Percentiles rank a stretch among this genome's conserved stretches.
These are phyloP conservation scores for Bombyx mandarina DNA, from an alignment of 1,140 invertebrate genomes.

Conservation along the genomic window DNA sequence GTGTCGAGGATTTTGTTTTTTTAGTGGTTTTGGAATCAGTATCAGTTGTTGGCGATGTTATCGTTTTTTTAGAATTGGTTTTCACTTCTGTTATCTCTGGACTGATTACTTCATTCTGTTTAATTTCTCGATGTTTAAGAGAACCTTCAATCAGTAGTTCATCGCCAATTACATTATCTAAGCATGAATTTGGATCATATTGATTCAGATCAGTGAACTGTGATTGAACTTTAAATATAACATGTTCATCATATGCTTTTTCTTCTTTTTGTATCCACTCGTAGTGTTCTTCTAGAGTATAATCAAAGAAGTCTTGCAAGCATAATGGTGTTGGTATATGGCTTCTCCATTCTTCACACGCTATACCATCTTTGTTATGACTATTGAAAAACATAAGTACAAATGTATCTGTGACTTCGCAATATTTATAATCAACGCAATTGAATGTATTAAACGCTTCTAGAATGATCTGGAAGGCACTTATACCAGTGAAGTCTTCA, in stretches of 20 bases:
- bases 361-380: conserved; percentile 38
- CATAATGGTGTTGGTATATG: conserved; percentile 68
- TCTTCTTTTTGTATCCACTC: conserved; percentile 67
- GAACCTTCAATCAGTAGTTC: conserved; percentile 58
- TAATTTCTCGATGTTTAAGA: conserved; percentile 47
- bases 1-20: conserved; percentile 29
- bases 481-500: conserved; percentile 46
- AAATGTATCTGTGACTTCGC: conserved; percentile 53
- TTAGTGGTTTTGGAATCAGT: conserved; percentile 33
- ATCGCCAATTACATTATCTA: conserved; percentile 34
- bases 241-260: conserved; percentile 43
- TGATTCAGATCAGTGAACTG: too few species aligned
- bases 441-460: conserved; percentile 58
- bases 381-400: conserved; percentile 60
- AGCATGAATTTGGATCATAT: conserved; percentile 19
- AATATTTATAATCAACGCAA: conserved; percentile 59
- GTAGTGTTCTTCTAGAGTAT: conserved; percentile 63
- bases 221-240: conserved; percentile 27
- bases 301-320: conserved; percentile 71
- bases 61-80: conserved; percentile 20
- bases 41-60: conserved; percentile 18
- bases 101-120: conserved; percentile 19
- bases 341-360: conserved; percentile 46
- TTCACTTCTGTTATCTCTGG: conserved; percentile 18
- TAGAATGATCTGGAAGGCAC: conserved; percentile 38